phyloP scores from a whole-genome alignment of 1,140 invertebrate species.

The Nixonia krombeini region DNA sequence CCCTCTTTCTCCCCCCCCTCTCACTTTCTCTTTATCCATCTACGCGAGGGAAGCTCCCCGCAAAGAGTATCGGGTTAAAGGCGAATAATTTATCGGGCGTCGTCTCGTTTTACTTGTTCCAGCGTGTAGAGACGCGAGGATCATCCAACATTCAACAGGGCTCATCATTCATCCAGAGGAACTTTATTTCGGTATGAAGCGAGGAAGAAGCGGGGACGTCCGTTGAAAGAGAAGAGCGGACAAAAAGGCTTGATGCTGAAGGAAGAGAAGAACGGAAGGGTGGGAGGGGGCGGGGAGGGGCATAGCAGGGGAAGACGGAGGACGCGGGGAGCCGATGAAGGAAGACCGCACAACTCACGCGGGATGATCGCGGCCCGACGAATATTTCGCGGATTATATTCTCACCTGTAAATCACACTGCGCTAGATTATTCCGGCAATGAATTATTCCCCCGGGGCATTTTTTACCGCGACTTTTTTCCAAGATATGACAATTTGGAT shows the following conservation, averaged over 20 bases:
- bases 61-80: slow-evolving; percentile 49
- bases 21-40: too few relatives aligned
- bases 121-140: slow-evolving; percentile 39
- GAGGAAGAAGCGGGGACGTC: slow-evolving; percentile 2
- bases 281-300: not conserved
- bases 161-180: slow-evolving; percentile 56
- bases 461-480: slow-evolving; percentile 3
- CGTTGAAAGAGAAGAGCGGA: too few relatives aligned
- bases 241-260: slow-evolving; percentile 8
- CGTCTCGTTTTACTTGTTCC: slow-evolving; percentile 52
- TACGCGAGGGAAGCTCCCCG: slow-evolving; percentile 24
- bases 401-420: not conserved
- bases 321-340: slow-evolving; percentile 1
- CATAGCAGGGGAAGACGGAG: slow-evolving; percentile 11
- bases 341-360: slow-evolving; percentile 7
- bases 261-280: not conserved
- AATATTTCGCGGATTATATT: slow-evolving; percentile 17
- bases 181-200: slow-evolving; percentile 49
- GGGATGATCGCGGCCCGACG: not conserved
- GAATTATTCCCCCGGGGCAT: slow-evolving; percentile 16
- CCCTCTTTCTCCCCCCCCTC: too few relatives aligned
- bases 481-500: not conserved
- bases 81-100: slow-evolving; percentile 55
- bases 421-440: not conserved
- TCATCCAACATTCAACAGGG: slow-evolving; percentile 52